Evolutionary conservation across 2,113 vertebrate genomes (phyloP).

Genomic region (Podarcis raffonei): DNA sequence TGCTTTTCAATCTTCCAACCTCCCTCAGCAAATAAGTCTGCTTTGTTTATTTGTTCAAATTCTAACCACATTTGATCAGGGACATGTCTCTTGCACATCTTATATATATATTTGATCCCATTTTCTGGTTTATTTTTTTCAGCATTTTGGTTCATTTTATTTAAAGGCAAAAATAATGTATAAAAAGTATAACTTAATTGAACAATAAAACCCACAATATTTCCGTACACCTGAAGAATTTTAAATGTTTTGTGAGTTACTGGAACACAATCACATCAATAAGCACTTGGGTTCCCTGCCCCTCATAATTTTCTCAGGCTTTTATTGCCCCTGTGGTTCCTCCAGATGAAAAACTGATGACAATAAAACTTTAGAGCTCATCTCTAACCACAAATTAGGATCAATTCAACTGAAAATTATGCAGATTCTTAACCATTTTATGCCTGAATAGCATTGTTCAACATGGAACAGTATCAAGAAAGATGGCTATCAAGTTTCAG

Average conservation of each 20-base stretch:
- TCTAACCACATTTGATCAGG: constrained; percentile 37
- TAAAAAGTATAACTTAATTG: constrained; percentile 61
- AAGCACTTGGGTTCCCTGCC: constrained; percentile 14
- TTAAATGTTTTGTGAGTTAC: constrained; percentile 45
- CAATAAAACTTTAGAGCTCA: background rate
- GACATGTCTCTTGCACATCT: constrained; percentile 51
- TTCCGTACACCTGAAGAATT: constrained; percentile 58
- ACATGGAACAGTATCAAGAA: background rate
- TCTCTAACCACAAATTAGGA: background rate
- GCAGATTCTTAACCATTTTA: background rate
- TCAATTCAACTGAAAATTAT: constrained; percentile 25
- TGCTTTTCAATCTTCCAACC: constrained; percentile 50
- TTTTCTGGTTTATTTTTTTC: constrained; percentile 54
- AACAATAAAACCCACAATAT: constrained; percentile 56
- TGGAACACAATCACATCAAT: constrained; percentile 52
- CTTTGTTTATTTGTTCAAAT: constrained; percentile 55
- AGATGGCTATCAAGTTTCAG: background rate
- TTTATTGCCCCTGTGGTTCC: constrained; percentile 29
- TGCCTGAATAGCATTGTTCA: background rate
- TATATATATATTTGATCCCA: constrained; percentile 23
- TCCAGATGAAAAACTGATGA: constrained; percentile 24
- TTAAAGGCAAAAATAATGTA: constrained; percentile 44
- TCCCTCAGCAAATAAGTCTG: constrained; percentile 40
- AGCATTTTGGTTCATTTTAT: constrained; percentile 46
- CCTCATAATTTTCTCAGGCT: constrained; percentile 53